These are phyloP conservation scores for Eulemur rufifrons DNA, from an alignment of 2,113 vertebrate genomes.

Conservation along the genomic window DNA sequence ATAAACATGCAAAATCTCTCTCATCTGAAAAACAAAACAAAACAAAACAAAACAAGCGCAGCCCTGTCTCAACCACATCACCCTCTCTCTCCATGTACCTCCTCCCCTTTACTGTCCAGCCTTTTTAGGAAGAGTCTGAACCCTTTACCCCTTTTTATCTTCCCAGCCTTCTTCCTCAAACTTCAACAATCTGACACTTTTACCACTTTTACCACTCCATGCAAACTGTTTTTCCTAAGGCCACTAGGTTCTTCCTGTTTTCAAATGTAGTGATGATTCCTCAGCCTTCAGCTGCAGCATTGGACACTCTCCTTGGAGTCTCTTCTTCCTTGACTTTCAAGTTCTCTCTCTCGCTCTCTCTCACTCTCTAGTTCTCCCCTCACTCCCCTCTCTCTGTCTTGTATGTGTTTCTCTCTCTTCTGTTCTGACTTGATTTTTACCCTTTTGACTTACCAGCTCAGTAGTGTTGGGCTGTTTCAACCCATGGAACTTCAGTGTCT, in stretches of 20 bases:
- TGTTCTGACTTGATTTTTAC: not conserved
- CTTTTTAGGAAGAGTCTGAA: not conserved
- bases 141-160: no score
- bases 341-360: not conserved
- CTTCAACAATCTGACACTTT: not conserved
- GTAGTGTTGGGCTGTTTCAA: not conserved
- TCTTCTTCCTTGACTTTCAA: not conserved
- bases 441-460: not conserved
- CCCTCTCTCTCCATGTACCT: not conserved
- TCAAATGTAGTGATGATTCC: not conserved
- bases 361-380: no score
- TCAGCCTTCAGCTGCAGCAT: not conserved
- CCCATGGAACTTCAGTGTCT: not conserved
- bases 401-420: not conserved
- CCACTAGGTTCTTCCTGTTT: not conserved
- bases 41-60: not conserved
- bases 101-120: not conserved
- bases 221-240: not conserved
- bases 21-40: not conserved
- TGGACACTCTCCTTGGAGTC: not conserved
- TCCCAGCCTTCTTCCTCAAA: not conserved
- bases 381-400: not conserved
- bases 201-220: not conserved
- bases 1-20: not conserved
- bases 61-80: not conserved